Evolutionary conservation across 2,797 vertebrate species (phyloP).

Genomic region (Valencia hispanica): DNA sequence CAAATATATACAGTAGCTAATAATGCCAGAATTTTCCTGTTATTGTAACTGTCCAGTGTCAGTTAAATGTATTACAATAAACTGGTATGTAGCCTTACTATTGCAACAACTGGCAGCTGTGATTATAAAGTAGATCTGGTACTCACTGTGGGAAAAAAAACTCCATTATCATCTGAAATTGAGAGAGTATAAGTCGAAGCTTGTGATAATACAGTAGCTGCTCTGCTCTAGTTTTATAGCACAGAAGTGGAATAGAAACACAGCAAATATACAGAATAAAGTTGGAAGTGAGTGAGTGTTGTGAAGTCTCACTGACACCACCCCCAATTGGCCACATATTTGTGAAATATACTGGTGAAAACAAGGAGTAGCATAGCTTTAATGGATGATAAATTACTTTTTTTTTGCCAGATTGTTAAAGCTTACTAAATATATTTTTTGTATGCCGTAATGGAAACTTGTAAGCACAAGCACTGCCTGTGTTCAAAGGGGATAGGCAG

Average conservation of each 20-base stretch:
- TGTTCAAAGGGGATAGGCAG: conserved; percentile 49
- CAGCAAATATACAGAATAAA: conserved; percentile 40
- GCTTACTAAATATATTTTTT: conserved; percentile 31
- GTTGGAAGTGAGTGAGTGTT: conserved; percentile 31
- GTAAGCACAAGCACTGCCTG: conserved; percentile 13
- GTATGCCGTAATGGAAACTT: conserved; percentile 3
- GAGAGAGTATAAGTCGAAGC: conserved; percentile 13
- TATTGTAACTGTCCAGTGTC: conserved; percentile 13
- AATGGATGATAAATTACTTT: conserved; percentile 69
- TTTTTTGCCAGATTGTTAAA: conserved; percentile 57
- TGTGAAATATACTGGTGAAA: conserved; percentile 16
- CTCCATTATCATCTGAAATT: conserved; percentile 45
- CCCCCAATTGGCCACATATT: conserved; percentile 33
- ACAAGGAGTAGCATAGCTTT: conserved; percentile 34
- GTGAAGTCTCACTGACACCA: conserved; percentile 47
- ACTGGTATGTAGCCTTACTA: conserved; percentile 1
- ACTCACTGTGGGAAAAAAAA: conserved; percentile 32
- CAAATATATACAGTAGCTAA: neutral
- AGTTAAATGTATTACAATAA: neutral
- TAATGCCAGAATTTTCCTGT: neutral
- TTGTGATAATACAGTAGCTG: conserved; percentile 45
- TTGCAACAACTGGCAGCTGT: conserved; percentile 20
- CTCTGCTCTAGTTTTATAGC: conserved; percentile 47
- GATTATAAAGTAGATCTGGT: conserved; percentile 23
- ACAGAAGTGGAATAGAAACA: conserved; percentile 49